A percentile compares a stretch with the other conserved stretches of the same genome.
Conservation (phyloP, 2,797 vertebrate species). For the Sebastes nivosus region DNA sequence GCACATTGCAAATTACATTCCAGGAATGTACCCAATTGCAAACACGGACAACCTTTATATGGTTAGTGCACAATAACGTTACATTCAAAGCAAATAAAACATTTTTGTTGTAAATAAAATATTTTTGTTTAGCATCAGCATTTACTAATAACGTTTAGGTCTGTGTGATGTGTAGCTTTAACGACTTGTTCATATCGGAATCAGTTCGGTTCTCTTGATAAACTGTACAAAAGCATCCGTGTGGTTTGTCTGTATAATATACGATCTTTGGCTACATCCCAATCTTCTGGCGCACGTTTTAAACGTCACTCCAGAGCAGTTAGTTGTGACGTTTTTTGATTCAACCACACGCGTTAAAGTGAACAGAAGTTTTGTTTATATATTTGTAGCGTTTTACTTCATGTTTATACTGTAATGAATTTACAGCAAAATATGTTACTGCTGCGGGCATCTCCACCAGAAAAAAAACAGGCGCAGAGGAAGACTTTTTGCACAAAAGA, state of each 20-base stretch:
- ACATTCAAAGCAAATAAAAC: too few species aligned
- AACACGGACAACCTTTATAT: too few species aligned
- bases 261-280: conserved; percentile 29
- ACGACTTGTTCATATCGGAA: neutral
- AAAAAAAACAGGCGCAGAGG: neutral
- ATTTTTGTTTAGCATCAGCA: too few species aligned
- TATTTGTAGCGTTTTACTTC: neutral
- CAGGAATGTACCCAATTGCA: too few species aligned
- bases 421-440: neutral
- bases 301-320: conserved; percentile 1
- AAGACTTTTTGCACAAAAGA: neutral
- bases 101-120: too few species aligned
- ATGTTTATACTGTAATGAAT: too few species aligned
- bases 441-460: neutral
- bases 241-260: neutral
- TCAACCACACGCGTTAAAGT: accelerated
- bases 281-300: conserved; percentile 8
- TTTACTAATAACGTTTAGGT: accelerated
- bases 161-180: neutral
- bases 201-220: neutral
- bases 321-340: neutral
- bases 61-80: too few species aligned
- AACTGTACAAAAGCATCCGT: neutral
- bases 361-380: neutral
- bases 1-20: too few species aligned